Evolutionary conservation across 2,888 invertebrate genomes (phyloP), one percentile per base, ranked within the genome.

Genomic region (Drosophila stalkeri): DNA sequence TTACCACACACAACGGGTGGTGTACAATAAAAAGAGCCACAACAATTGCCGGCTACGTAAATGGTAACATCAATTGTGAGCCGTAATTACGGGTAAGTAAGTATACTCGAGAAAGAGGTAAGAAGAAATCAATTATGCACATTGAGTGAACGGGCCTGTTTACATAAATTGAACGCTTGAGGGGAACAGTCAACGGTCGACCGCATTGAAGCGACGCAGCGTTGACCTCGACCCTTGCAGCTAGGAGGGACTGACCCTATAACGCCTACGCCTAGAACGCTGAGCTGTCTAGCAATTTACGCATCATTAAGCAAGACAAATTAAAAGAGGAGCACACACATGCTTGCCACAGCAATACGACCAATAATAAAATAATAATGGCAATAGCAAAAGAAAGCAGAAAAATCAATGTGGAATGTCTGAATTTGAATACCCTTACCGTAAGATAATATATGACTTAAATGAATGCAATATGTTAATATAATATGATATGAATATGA

Each of bases 111-210:
- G 35, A 46, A 83, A 69, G 85, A 80, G 90, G 75, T 87, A 87
- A 86, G 77, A 82, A 84, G 49, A 51, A 86, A 89, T 89, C 90
- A 87, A 86, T 86, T 84, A 89, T 86, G 69, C 72, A 73, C 72
- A 83, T 68, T 66, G 62, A 33, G 23, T 43, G 47, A 73, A 61
- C 43, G 49, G 49, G 39, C 46, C 67, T 66, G 70, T 49, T 61
- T 69, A 60, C 60, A 75, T 57, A 61, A 73, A 73, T 67, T 66
- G 55, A 74, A 63, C 41, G 60, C 51, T 47, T 20, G 65, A 56
- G 49, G 46, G 31, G 16, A 3, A 4, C 59, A 47, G 59, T 59
- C 23, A 52, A 41, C 1, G 39, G 46, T 41, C 43, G 59, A 61
- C 59, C 64, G 60, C 69, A 61, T 69, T 62, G 64, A 46, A 12